phyloP scores from a whole-genome alignment of 64 coral and sea anemone species.

The Montipora cactus region DNA sequence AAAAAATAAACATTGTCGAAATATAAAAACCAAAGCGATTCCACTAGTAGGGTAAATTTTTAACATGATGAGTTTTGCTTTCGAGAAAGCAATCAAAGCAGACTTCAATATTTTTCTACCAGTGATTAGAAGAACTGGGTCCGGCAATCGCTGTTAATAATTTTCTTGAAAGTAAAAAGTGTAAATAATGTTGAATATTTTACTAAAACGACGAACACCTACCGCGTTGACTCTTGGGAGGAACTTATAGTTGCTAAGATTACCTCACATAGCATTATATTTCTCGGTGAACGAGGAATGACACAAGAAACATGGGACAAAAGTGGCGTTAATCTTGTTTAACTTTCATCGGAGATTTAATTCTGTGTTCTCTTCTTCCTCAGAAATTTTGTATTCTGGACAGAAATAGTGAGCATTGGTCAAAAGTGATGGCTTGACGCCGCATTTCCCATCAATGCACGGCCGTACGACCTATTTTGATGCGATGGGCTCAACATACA shows the following conservation, averaged over 20 bases:
- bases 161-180: no score
- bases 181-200: not conserved
- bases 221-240: slow-evolving; percentile 39
- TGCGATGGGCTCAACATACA: not conserved
- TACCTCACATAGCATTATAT: not conserved
- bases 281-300: slow-evolving; percentile 44
- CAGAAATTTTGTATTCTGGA: not conserved
- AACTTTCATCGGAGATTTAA: slow-evolving; percentile 7
- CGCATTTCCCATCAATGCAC: not conserved
- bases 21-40: no score
- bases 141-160: not conserved
- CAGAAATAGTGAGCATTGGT: not conserved
- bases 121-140: not conserved
- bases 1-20: no score
- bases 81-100: not conserved
- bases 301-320: not conserved
- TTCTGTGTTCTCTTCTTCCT: not conserved
- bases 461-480: not conserved
- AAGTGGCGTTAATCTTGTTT: not conserved
- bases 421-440: not conserved
- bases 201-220: slow-evolving; percentile 6
- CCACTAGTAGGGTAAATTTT: no score
- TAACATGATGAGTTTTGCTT: not conserved
- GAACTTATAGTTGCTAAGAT: slow-evolving; percentile 14
- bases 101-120: no score